A percentile compares a stretch with the other conserved stretches of the same genome.
Conservation (phyloP, 2,113 vertebrate genomes). For the Tiliqua scincoides region DNA sequence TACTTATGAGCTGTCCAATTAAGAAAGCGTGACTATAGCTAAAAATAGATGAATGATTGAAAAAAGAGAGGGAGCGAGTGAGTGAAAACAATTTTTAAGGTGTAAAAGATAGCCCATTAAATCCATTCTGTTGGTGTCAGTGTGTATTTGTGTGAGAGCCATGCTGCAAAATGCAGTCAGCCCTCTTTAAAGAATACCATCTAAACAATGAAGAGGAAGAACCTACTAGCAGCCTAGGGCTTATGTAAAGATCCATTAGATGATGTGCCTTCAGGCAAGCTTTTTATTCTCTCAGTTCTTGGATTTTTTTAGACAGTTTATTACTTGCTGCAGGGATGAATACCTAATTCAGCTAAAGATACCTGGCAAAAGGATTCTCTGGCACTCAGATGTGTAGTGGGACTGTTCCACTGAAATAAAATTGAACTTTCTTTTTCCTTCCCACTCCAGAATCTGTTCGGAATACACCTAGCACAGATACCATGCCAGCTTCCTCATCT, state of each 20-base stretch:
- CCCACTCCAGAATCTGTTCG: constrained; percentile 87
- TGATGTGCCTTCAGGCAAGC: not conserved
- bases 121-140: not conserved
- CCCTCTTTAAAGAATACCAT: not conserved
- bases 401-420: not conserved
- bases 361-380: not conserved
- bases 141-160: not conserved
- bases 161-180: not conserved
- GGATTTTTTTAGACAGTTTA: not conserved
- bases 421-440: not conserved
- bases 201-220: not conserved
- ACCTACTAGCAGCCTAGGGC: not conserved
- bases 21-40: not conserved
- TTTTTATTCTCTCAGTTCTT: not conserved
- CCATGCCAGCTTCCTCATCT: constrained; percentile 85
- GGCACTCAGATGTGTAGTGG: too few relatives aligned
- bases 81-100: not conserved
- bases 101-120: not conserved
- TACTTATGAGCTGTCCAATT: not conserved
- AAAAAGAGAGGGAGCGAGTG: too few relatives aligned
- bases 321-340: not conserved
- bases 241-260: not conserved
- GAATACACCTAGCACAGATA: constrained; percentile 93
- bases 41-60: not conserved
- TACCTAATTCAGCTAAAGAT: not conserved